phyloP scores from a whole-genome alignment of 2,888 invertebrate species.

The Ecliptopera silaceata region DNA sequence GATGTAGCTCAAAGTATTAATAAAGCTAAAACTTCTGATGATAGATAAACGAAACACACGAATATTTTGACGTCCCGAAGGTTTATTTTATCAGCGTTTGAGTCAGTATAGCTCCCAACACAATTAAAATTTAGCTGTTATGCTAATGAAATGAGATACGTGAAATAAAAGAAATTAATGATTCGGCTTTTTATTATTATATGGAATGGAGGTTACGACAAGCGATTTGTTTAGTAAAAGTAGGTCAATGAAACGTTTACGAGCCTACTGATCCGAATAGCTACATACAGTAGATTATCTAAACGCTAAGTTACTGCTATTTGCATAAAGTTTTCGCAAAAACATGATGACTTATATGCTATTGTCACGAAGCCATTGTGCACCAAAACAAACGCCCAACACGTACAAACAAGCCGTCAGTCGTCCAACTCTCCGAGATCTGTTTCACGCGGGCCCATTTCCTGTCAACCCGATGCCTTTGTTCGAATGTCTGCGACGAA shows the following conservation, averaged over 20 bases:
- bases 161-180: constrained; percentile 33
- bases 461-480: constrained; percentile 41
- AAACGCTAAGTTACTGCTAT: constrained; percentile 1
- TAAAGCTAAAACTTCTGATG: too few relatives aligned
- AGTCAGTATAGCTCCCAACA: constrained; percentile 18
- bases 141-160: constrained; percentile 35
- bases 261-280: constrained; percentile 1
- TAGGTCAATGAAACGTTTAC: constrained; percentile 11
- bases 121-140: constrained; percentile 29
- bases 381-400: constrained; percentile 38
- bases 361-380: constrained; percentile 34
- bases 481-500: constrained; percentile 37
- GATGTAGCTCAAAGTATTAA: too few relatives aligned
- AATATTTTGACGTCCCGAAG: constrained; percentile 16
- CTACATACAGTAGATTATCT: neutral
- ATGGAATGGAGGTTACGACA: constrained; percentile 7
- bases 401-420: constrained; percentile 40
- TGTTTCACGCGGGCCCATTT: constrained; percentile 39
- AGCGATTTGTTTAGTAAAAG: too few relatives aligned
- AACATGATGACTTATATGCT: constrained; percentile 26
- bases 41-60: too few relatives aligned
- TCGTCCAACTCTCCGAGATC: constrained; percentile 43
- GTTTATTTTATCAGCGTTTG: constrained; percentile 26
- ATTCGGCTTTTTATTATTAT: constrained; percentile 8
- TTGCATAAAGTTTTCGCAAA: constrained; percentile 28